A percentile compares a stretch with the other conserved stretches of the same genome.
phyloP scores from a whole-genome alignment of 2,797 vertebrate species.

The Valencia hispanica region DNA sequence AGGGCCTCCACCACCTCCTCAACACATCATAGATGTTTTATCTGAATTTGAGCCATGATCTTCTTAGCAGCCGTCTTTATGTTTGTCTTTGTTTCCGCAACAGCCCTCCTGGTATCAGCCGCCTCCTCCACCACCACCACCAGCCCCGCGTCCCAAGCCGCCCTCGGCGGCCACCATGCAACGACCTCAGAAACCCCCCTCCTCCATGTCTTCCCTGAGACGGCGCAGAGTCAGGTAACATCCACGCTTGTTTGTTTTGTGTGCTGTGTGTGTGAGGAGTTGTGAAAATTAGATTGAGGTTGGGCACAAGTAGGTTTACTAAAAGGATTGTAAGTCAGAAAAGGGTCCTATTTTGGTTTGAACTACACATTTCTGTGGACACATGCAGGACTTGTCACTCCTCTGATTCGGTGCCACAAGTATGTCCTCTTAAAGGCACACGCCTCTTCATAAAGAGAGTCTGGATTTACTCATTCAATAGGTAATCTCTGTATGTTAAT shows the following conservation, averaged over 20 bases:
- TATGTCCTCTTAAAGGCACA: no score
- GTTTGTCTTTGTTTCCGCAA: not conserved
- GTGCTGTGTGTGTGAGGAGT: not conserved
- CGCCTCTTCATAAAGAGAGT: not conserved
- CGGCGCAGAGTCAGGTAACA: conserved; percentile 83
- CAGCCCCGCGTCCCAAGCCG: conserved; percentile 77
- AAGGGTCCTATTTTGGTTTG: not conserved
- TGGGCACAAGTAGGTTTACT: not conserved
- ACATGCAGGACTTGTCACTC: no score
- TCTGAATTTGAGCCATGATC: not conserved
- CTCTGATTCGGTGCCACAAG: not conserved
- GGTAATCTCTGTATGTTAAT: not conserved
- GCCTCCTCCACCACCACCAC: conserved; percentile 39
- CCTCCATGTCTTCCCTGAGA: conserved; percentile 81
- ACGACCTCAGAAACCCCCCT: conserved; percentile 71
- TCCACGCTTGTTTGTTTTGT: not conserved
- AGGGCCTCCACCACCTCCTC: no score
- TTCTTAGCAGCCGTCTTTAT: not conserved
- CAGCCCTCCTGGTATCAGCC: conserved; percentile 84
- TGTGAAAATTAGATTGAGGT: not conserved
- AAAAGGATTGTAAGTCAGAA: not conserved
- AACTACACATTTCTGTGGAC: no score
- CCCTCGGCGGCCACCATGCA: conserved; percentile 57
- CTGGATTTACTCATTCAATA: no score
- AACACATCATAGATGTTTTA: not conserved